These are phyloP conservation scores for Limnodromus scolopaceus DNA, from an alignment of 2,797 vertebrate genomes.

Conservation along the genomic window DNA sequence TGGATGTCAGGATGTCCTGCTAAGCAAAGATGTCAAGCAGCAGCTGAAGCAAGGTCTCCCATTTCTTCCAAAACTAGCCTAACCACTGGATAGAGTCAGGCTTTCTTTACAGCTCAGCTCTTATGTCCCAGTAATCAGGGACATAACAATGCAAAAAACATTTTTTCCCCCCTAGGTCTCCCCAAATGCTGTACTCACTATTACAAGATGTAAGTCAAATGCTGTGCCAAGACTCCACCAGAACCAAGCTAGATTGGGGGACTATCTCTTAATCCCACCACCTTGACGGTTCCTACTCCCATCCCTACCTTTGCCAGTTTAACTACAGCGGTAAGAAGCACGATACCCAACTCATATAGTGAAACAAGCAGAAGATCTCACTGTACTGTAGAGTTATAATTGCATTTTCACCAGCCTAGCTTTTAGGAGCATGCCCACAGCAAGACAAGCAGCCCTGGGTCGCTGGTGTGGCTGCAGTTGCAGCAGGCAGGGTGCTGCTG, in stretches of 20 bases:
- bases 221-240: neutral
- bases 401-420: neutral
- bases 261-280: neutral
- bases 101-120: neutral
- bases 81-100: neutral
- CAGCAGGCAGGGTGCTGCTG: neutral
- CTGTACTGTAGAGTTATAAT: neutral
- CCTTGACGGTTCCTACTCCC: accelerated
- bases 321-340: neutral
- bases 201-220: neutral
- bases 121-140: neutral
- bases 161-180: neutral
- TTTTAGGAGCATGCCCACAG: neutral
- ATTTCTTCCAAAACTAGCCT: neutral
- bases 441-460: neutral
- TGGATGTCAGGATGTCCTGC: neutral
- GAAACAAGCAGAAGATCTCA: neutral
- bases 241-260: neutral
- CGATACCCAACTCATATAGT: accelerated
- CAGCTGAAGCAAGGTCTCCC: neutral
- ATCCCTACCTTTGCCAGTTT: neutral
- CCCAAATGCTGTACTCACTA: neutral
- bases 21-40: neutral
- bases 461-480: neutral
- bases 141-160: neutral